A percentile compares a stretch with the other conserved stretches of the same genome.
Conservation (phyloP, 2,797 vertebrate species). For the Masticophis lateralis region DNA sequence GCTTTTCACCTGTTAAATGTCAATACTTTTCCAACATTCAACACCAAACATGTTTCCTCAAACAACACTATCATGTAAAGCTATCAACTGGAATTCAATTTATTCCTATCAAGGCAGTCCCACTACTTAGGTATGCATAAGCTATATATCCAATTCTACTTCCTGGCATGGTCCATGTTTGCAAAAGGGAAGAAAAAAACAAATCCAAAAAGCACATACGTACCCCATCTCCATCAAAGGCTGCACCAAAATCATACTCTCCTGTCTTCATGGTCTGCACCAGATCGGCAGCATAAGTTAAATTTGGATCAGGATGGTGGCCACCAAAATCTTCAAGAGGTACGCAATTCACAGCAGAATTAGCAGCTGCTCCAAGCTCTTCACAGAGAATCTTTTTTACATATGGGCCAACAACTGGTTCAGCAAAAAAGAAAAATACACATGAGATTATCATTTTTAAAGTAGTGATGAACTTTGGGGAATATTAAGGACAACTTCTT, state of each 20-base stretch:
- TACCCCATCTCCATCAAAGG: slow-evolving; percentile 98
- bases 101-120: neutral
- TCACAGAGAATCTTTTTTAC: slow-evolving; percentile 97
- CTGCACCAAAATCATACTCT: slow-evolving; percentile 94
- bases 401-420: slow-evolving; percentile 91
- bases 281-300: slow-evolving; percentile 93
- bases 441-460: neutral
- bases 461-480: neutral
- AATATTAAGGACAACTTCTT: neutral
- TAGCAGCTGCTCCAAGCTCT: slow-evolving; percentile 90
- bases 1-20: neutral
- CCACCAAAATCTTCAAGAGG: slow-evolving; percentile 96
- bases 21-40: neutral
- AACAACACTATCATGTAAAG: neutral
- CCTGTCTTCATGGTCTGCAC: slow-evolving; percentile 94
- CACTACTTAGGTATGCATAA: neutral
- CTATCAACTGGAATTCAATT: neutral
- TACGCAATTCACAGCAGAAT: slow-evolving; percentile 89
- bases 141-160: neutral
- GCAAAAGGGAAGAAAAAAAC: neutral
- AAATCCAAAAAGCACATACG: slow-evolving; percentile 36
- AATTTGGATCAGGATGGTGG: slow-evolving; percentile 96
- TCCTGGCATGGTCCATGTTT: neutral
- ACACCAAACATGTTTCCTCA: neutral
- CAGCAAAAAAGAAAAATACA: neutral